Evolutionary conservation across 2,888 invertebrate species (phyloP), one percentile per base, ranked within the genome.

Genomic region (Melieria omissa): DNA sequence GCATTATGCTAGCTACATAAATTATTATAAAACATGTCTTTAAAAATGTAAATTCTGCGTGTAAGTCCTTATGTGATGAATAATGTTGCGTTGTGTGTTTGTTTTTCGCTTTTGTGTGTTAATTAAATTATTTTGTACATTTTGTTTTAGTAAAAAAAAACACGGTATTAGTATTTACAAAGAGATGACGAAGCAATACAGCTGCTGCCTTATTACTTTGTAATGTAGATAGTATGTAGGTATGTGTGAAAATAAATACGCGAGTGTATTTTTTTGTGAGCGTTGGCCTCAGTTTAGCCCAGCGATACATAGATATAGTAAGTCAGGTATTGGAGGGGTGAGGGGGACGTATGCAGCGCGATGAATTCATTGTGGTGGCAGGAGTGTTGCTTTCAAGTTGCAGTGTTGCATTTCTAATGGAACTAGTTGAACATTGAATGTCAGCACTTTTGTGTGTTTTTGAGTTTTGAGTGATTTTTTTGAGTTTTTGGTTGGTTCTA

Each of bases 111-210:
- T 69, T 14, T 69, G 54, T 16, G 29, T 69, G 72, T 76, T 77
- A 75, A 76, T 76, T 76, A 77, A 76, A 74, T 70, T 77, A 77
- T 75, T 77, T 77, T 77, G 77, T 77, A 77, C 77, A 77, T 73
- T 75, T 72, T 74, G 74, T 73, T 77, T 77, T 77, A 76, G 75
- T 76, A 75, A 66, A 75, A 74, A 69, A 76, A 63, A 10, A 29
- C 29, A 29, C 29, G 29, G 29, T 29, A 29, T 29, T 29, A 29
- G 29, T 29, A 29, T 29, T 29, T 29, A 29, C 29, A 29, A 29
- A 29, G 29, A 29, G 29, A 29, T 29, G 29, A 29, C 29, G 29
- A 29, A 29, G 63, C 65, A 65, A 68, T 47, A 69, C 65, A 74
- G 9, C 73, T 62, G 54, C 71, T 73, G 70, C 67, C 57, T 44